Evolutionary conservation across 1,140 invertebrate species (phyloP), one percentile per base, ranked within the genome.

Genomic region (Danaus melanippus): DNA sequence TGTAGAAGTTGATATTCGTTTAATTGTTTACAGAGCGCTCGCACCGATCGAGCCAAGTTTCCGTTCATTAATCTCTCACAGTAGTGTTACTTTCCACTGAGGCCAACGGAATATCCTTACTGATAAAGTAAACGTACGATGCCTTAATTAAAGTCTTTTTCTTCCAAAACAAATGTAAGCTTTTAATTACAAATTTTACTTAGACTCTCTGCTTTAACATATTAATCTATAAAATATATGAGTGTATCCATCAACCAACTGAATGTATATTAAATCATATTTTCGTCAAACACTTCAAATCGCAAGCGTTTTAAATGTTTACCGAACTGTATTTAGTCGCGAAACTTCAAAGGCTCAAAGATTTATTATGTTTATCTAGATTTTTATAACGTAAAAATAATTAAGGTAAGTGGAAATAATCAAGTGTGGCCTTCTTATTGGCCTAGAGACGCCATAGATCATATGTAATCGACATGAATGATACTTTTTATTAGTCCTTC

Each of bases 341-440:
- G 45, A n/a, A 42, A 65, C 72, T 67, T 77, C 72, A 77, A 77
- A 79, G 66, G 53, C 12, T 15, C 12, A 45, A 60, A 55, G 63
- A 66, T 74, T 71, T 67, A 69, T 42, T 55, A 62, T 74, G 66
- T 76, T 76, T 70, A 67, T 64, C 21, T 64, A 59, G 58, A 58
- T 72, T 71, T 71, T 73, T 69, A 72, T 70, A 62, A 59, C 67
- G 61, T 66, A 67, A 61, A 71, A 79, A 76, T 71, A 58, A 74
- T 79, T 69, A 71, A 74, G 74, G 70, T 65, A 64, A 70, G 59
- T 66, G 52, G 42, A 60, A 32, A 32, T 32, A 32, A 32, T 32
- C 21, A 60, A 56, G 45, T 58, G 57, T 55, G 60, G 64, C 64
- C 69, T 76, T 72, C 67, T 58, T 43, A 42, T 46, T 59, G 73